Conservation (phyloP, 1,140 invertebrate species). For the Drosophila takahashii region DNA sequence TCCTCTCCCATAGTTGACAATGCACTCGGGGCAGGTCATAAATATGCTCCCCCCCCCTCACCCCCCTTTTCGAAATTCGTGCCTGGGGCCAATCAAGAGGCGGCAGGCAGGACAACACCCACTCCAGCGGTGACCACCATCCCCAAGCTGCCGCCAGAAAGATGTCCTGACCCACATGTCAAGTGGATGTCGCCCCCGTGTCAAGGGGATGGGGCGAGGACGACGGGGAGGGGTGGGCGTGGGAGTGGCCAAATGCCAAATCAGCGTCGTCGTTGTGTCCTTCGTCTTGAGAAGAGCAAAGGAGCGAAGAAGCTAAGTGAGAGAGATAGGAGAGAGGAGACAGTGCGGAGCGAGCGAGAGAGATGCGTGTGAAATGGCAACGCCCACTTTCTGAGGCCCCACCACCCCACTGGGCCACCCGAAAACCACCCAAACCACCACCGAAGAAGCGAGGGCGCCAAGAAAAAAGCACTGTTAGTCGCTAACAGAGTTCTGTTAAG, state of each 20-base stretch:
- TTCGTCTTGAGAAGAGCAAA: slow-evolving; percentile 37
- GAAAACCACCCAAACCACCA: slow-evolving; percentile 33
- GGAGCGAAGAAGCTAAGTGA: neutral
- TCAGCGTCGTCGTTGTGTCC: slow-evolving; percentile 34
- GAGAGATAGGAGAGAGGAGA: neutral
- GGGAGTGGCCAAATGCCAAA: slow-evolving; percentile 75
- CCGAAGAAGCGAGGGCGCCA: slow-evolving; percentile 23
- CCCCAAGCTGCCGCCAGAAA: neutral
- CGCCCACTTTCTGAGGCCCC: slow-evolving; percentile 61
- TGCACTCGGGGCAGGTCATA: slow-evolving; percentile 43
- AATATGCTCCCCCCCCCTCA: slow-evolving; percentile 13
- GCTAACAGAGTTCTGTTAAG: slow-evolving; percentile 42
- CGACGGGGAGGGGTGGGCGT: slow-evolving; percentile 15
- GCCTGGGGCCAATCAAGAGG: slow-evolving; percentile 46
- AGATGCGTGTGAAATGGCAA: slow-evolving; percentile 54
- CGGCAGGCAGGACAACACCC: neutral
- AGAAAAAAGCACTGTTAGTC: slow-evolving; percentile 29
- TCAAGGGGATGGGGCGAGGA: neutral
- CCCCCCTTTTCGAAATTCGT: neutral
- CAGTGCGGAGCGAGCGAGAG: slow-evolving; percentile 45
- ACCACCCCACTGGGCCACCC: neutral
- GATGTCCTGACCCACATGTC: slow-evolving; percentile 70
- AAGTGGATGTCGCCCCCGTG: slow-evolving; percentile 21
- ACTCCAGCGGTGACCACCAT: slow-evolving; percentile 1
- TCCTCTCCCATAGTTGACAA: slow-evolving; percentile 11